A percentile compares a stretch with the other conserved stretches of the same genome.
phyloP scores from a whole-genome alignment of 2,797 vertebrate genomes.

The Sebastes steindachneri region DNA sequence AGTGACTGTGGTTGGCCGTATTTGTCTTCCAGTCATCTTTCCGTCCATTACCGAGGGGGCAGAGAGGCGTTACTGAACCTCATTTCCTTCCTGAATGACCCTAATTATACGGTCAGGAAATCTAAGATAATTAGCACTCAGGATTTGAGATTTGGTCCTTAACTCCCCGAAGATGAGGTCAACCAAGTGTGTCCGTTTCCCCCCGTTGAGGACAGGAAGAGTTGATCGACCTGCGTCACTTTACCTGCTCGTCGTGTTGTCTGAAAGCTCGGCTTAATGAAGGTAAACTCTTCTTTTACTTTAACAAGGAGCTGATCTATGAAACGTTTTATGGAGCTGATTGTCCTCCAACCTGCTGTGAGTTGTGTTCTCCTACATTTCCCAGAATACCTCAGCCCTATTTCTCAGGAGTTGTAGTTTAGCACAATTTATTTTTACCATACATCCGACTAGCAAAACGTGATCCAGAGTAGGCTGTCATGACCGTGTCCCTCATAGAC shows the following conservation, averaged over 20 bases:
- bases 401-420: too few species aligned
- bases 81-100: conserved; percentile 63
- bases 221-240: neutral
- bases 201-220: neutral
- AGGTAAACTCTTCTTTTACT: neutral
- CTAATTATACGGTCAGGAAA: conserved; percentile 61
- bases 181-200: neutral
- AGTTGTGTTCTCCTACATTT: neutral
- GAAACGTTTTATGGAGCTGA: neutral
- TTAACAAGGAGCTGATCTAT: neutral
- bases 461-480: too few species aligned
- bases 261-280: neutral
- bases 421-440: too few species aligned
- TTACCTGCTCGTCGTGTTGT: neutral
- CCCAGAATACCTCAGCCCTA: neutral
- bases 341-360: neutral
- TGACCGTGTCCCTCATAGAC: too few species aligned
- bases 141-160: conserved; percentile 48
- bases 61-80: conserved; percentile 39
- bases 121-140: conserved; percentile 62
- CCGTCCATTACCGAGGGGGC: conserved; percentile 5
- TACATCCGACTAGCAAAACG: too few species aligned
- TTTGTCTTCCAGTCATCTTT: conserved; percentile 11
- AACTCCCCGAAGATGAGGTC: conserved; percentile 55
- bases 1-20: neutral